Base-by-base conservation (phyloP, 2,888 invertebrate genomes). In the Sylvicola cinctus region DNA sequence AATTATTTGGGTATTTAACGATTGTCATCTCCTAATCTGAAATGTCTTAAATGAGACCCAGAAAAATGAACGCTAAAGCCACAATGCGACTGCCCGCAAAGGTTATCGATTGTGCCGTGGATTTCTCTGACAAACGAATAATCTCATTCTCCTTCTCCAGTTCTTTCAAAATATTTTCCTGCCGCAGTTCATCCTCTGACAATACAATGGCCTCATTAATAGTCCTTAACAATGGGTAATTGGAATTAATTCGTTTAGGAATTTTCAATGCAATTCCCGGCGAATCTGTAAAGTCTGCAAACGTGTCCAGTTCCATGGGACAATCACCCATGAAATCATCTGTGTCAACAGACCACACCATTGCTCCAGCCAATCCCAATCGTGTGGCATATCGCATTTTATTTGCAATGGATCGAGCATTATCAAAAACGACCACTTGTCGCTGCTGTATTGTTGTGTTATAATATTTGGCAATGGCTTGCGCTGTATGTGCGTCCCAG, bases 341-440 rank as follows among this genome's bases (percentile, higher is more conserved):
- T 0, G 83, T 87, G 51, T 87, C 87, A 26, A 85, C 69, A 26
- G 83, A 80, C 87, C 87, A 87, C 4, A 84, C 70, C 84, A 87
- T 85, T 1, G 76, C 66, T 2, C 87, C 87, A 0, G 72, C 80
- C 1, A 88, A 55, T 3, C 65, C 63, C 43, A 69, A 63, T 39
- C 65, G 62, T 48, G 74, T 62, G 1, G 73, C 73, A 48, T 67
- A 68, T 49, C 68, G 50, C 41, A 84, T 74, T 66, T 87, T 87
- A 28, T 68, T 65, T 15, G 65, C 66, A 31, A 88, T 69, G 11
- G 84, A 80, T 15, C 68, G 62, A 0, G 70, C 64, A 46, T 81
- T 72, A 44, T 88, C 88, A 45, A 76, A 88, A 0, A 72, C 60
- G 11, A 87, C 73, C 34, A 85, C 70, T 38, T 65, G 62, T 4